Evolutionary conservation across 2,888 invertebrate species (phyloP).

Genomic region (Xestoiulus laeticollis): DNA sequence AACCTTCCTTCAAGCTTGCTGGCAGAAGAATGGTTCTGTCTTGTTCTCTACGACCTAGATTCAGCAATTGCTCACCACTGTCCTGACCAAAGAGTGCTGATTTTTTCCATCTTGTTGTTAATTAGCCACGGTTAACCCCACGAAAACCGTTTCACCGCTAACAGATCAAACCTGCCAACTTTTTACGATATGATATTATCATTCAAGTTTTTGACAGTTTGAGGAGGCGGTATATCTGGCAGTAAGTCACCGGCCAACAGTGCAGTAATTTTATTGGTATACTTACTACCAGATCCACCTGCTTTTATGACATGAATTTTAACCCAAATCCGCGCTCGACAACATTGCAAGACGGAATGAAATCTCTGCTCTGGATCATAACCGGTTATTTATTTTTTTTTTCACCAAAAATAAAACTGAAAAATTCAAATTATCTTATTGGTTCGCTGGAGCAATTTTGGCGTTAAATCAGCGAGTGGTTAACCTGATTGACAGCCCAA

Average conservation of each 20-base stretch:
- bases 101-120: not conserved
- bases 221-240: not conserved
- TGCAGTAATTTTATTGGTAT: not conserved
- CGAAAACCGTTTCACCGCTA: not conserved
- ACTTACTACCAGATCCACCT: not conserved
- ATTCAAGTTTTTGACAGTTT: not conserved
- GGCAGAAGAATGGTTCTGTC: not conserved
- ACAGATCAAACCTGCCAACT: not conserved
- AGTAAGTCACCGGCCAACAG: not conserved
- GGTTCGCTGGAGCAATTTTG: not conserved
- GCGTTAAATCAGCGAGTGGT: not conserved
- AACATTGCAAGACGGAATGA: not conserved
- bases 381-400: conserved; percentile 10
- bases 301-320: not conserved
- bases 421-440: conserved; percentile 3
- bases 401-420: not conserved
- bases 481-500: not conserved
- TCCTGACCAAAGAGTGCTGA: not conserved
- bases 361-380: not conserved
- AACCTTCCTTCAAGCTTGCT: not conserved
- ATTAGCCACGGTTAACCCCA: not conserved
- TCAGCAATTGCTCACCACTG: not conserved
- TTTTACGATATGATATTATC: not conserved
- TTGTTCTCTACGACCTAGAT: not conserved
- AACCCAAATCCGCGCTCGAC: not conserved